Evolutionary conservation across 1,140 invertebrate species (phyloP).

Genomic region (Caerostris darwini): DNA sequence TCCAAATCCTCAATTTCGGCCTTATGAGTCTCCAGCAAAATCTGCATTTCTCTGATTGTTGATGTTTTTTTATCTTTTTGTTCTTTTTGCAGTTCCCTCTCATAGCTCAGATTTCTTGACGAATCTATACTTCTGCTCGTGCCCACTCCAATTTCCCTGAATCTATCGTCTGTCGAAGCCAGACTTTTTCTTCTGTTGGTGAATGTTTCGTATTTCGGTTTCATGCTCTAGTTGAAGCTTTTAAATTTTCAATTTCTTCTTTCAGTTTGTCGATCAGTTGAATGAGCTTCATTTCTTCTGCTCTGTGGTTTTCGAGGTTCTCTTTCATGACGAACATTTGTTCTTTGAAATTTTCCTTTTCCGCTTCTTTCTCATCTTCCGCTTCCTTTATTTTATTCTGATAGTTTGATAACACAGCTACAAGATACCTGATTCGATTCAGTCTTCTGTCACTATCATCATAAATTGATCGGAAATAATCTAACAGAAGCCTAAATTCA

Average conservation of each 20-base stretch:
- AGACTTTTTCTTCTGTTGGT: background rate
- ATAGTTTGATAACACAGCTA: background rate
- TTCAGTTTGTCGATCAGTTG: background rate
- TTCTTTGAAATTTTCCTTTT: background rate
- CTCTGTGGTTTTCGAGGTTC: background rate
- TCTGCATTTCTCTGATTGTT: background rate
- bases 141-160: background rate
- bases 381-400: background rate
- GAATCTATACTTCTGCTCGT: background rate
- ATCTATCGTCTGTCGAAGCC: background rate
- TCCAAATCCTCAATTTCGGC: background rate
- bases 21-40: background rate
- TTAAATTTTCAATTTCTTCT: background rate
- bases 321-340: background rate
- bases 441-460: background rate
- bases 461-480: background rate
- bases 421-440: background rate
- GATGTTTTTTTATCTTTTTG: background rate
- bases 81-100: background rate
- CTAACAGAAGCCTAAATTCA: background rate
- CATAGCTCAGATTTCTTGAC: background rate
- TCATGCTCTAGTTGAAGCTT: background rate
- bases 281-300: background rate
- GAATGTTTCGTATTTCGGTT: background rate
- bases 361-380: background rate